A percentile compares a stretch with the other conserved stretches of the same genome.
Conservation (phyloP, 2,797 vertebrate species). For the Leptodactylus fallax region DNA sequence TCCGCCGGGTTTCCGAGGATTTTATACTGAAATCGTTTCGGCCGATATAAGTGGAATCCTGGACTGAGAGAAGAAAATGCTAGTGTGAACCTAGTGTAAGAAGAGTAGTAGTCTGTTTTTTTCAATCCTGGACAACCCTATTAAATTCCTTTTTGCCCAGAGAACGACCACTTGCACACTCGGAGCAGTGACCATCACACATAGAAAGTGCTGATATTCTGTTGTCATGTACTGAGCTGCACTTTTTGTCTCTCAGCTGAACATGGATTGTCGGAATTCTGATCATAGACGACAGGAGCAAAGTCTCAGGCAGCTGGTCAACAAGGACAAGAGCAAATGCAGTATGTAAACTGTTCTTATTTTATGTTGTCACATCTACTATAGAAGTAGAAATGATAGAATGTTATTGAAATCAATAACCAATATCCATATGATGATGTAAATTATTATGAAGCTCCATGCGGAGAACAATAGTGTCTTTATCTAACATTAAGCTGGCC, state of each 20-base stretch:
- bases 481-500: neutral
- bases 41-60: no score
- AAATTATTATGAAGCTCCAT: neutral
- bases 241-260: constrained; percentile 72
- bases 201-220: neutral
- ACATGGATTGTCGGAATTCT: constrained; percentile 78
- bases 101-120: no score
- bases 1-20: no score
- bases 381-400: neutral
- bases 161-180: no score
- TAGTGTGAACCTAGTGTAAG: no score
- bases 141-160: no score
- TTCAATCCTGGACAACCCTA: no score
- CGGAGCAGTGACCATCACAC: no score
- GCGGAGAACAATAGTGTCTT: neutral
- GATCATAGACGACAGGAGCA: constrained; percentile 81
- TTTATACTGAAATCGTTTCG: no score
- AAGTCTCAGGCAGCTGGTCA: constrained; percentile 81
- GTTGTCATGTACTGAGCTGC: neutral
- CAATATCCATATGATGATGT: neutral
- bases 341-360: constrained; percentile 76
- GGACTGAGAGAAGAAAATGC: no score
- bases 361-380: no score
- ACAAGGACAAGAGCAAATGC: constrained; percentile 86
- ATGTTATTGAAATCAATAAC: neutral